Evolutionary conservation across 1,140 invertebrate species (phyloP).

Genomic region (Megalonaias nervosa): DNA sequence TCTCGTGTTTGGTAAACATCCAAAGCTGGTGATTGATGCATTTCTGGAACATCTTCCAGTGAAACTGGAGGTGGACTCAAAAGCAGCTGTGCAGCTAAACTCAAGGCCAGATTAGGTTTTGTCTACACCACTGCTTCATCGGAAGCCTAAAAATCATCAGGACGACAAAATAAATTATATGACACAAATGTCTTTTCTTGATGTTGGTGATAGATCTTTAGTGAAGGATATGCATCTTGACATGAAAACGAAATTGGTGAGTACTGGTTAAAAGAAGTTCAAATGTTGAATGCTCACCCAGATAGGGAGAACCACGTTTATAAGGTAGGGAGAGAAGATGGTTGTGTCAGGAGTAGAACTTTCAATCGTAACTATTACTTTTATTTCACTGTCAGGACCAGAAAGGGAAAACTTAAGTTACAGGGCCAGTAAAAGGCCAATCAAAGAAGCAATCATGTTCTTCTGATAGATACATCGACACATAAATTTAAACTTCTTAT

Average conservation of each 20-base stretch:
- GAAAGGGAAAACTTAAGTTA: no score
- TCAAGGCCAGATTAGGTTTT: neutral
- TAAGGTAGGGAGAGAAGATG: neutral
- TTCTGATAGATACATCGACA: no score
- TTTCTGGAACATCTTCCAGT: neutral
- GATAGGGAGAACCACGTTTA: neutral
- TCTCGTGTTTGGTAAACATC: conserved; percentile 6
- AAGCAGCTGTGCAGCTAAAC: conserved; percentile 3
- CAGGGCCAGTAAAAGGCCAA: no score
- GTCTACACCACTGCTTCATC: conserved; percentile 1
- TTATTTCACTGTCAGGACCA: no score
- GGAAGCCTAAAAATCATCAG: neutral
- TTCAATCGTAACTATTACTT: no score
- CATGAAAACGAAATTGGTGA: conserved; percentile 9
- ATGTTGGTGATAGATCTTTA: conserved; percentile 5
- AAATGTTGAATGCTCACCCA: neutral
- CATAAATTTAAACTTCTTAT: no score
- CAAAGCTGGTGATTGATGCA: conserved; percentile 1
- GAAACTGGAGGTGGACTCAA: neutral
- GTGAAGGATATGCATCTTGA: neutral
- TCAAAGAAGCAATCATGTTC: no score
- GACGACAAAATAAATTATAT: conserved; percentile 1
- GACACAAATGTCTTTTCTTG: neutral
- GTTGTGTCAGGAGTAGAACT: no score
- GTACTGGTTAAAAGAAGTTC: neutral